Evolutionary conservation across 2,797 vertebrate species (phyloP).

Genomic region (Cirrhinus molitorella): DNA sequence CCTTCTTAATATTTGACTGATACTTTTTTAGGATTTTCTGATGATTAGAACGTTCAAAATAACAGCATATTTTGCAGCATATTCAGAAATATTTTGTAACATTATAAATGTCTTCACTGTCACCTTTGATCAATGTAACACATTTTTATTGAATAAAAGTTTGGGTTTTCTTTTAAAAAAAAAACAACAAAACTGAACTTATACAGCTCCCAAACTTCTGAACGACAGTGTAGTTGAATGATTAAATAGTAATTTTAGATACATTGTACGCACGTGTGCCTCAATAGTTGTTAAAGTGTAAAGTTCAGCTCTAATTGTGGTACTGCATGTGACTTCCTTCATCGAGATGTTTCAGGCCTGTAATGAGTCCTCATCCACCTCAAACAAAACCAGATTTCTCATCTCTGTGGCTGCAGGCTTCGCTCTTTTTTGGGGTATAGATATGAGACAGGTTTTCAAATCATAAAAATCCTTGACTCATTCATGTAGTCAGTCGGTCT

Average conservation of each 20-base stretch:
- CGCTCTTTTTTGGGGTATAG: not conserved
- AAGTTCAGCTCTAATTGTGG: conserved; percentile 15
- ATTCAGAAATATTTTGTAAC: not conserved
- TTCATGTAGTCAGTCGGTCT: not conserved
- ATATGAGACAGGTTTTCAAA: not conserved
- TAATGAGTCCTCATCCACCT: conserved; percentile 30
- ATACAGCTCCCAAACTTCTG: not conserved
- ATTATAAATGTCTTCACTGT: not conserved
- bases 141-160: no score
- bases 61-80: no score
- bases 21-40: not conserved
- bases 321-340: conserved; percentile 53
- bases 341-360: conserved; percentile 42
- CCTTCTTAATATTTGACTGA: not conserved
- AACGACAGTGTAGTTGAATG: not conserved
- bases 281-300: not conserved
- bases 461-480: not conserved
- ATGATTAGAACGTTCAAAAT: not conserved
- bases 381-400: conserved; percentile 10
- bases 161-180: no score
- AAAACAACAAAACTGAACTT: no score
- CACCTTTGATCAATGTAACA: not conserved
- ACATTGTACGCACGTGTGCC: no score
- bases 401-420: not conserved
- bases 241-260: not conserved